Conservation (phyloP, 2,888 invertebrate species). For the Euplexia lucipara region DNA sequence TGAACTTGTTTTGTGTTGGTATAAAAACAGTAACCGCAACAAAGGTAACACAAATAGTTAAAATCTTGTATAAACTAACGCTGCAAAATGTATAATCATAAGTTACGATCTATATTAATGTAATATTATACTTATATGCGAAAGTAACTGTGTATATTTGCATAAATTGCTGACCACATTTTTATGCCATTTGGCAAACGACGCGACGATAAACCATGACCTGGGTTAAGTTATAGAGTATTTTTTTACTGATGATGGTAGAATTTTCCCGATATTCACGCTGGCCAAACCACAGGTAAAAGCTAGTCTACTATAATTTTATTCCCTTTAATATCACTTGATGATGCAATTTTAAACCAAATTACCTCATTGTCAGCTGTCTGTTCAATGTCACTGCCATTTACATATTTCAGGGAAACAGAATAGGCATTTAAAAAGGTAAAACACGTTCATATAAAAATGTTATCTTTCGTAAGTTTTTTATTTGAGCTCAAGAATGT, state of each 20-base stretch:
- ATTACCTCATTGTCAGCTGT: constrained; percentile 73
- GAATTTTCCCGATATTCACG: no score
- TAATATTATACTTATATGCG: no score
- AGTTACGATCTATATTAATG: neutral
- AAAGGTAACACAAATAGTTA: no score
- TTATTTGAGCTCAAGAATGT: constrained; percentile 21
- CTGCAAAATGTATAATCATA: constrained; percentile 20
- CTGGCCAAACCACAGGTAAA: no score
- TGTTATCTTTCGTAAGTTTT: constrained; percentile 17
- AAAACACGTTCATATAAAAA: constrained; percentile 32
- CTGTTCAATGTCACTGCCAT: constrained; percentile 69
- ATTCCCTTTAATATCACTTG: constrained; percentile 38
- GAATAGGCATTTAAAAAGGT: constrained; percentile 43
- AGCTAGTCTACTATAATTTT: neutral
- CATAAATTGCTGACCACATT: no score
- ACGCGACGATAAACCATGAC: no score
- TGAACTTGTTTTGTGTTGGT: neutral
- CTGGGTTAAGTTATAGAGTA: no score
- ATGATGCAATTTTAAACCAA: constrained; percentile 80
- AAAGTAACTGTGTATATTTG: no score
- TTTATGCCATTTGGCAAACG: no score
- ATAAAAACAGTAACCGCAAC: neutral
- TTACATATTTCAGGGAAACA: constrained; percentile 60
- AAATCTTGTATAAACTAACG: no score
- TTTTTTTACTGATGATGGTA: no score